phyloP scores from a whole-genome alignment of 2,797 vertebrate genomes.

The Glossophaga mutica region DNA sequence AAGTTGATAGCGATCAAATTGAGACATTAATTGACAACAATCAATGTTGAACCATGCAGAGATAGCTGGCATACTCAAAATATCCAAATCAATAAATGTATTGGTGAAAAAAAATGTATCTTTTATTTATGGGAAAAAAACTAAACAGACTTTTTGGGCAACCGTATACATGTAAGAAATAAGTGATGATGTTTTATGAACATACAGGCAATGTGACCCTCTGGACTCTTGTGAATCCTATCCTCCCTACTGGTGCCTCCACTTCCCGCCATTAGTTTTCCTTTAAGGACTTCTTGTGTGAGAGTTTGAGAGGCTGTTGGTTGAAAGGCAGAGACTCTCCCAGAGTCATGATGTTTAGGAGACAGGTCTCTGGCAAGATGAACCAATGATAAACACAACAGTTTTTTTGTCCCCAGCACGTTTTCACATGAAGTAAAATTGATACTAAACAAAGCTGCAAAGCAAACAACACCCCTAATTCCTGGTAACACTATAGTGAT shows the following conservation, averaged over 20 bases:
- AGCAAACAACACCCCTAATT: neutral
- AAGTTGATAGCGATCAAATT: no score
- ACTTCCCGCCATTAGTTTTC: neutral
- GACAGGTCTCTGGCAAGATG: no score
- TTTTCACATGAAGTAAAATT: neutral
- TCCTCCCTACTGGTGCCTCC: neutral
- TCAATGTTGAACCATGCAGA: no score
- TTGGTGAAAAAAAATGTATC: no score
- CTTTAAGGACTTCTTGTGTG: neutral
- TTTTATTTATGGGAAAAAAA: no score
- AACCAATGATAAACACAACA: neutral
- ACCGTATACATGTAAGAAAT: neutral
- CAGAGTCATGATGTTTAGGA: neutral
- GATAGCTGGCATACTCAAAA: no score
- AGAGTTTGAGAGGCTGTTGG: neutral
- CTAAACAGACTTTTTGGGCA: no score
- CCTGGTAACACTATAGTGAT: neutral
- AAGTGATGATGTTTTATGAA: neutral
- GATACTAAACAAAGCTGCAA: neutral
- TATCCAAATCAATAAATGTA: no score
- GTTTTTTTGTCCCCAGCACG: neutral
- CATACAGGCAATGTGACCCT: neutral
- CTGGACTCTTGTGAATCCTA: neutral
- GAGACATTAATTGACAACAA: no score
- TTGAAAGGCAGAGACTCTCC: neutral